These are phyloP conservation scores for Drosophila neoperkinsi DNA, from an alignment of 2,888 invertebrate genomes.

Conservation along the genomic window DNA sequence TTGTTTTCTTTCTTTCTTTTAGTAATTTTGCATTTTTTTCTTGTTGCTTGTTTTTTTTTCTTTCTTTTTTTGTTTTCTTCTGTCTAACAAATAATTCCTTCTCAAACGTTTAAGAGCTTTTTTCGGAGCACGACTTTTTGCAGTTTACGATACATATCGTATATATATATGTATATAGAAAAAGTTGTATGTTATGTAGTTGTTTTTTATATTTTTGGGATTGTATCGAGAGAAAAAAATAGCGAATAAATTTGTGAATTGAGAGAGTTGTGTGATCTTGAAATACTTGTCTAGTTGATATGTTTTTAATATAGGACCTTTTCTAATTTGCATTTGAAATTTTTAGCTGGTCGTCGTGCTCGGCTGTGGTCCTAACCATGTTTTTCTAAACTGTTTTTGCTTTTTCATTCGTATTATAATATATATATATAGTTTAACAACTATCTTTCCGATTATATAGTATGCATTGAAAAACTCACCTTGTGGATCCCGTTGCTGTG, in stretches of 20 bases:
- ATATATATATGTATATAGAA: background rate
- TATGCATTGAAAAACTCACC: slow-evolving; percentile 88
- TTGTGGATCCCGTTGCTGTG: slow-evolving; percentile 93
- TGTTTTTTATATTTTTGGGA: slow-evolving; percentile 2
- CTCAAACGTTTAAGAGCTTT: slow-evolving; percentile 78
- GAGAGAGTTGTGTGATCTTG: slow-evolving; percentile 50
- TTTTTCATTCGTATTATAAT: slow-evolving; percentile 77
- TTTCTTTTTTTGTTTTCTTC: slow-evolving; percentile 64
- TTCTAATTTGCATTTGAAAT: slow-evolving; percentile 60
- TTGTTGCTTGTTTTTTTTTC: slow-evolving; percentile 74
- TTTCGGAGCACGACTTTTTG: slow-evolving; percentile 82
- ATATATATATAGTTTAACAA: slow-evolving; percentile 43
- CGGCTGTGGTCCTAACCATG: slow-evolving; percentile 48
- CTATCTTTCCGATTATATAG: slow-evolving; percentile 53
- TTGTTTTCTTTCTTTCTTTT: slow-evolving; percentile 49
- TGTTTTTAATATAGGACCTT: slow-evolving; percentile 18
- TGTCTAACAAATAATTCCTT: slow-evolving; percentile 56
- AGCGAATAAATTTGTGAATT: slow-evolving; percentile 23
- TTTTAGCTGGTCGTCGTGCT: slow-evolving; percentile 62
- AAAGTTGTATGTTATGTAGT: background rate
- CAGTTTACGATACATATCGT: slow-evolving; percentile 4
- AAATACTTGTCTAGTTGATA: slow-evolving; percentile 25
- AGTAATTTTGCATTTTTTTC: slow-evolving; percentile 57
- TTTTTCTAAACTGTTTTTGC: slow-evolving; percentile 72
- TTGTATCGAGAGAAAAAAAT: background rate